Evolutionary conservation across 64 coral and sea anemone species (phyloP).

Genomic region (Acropora tenuis): DNA sequence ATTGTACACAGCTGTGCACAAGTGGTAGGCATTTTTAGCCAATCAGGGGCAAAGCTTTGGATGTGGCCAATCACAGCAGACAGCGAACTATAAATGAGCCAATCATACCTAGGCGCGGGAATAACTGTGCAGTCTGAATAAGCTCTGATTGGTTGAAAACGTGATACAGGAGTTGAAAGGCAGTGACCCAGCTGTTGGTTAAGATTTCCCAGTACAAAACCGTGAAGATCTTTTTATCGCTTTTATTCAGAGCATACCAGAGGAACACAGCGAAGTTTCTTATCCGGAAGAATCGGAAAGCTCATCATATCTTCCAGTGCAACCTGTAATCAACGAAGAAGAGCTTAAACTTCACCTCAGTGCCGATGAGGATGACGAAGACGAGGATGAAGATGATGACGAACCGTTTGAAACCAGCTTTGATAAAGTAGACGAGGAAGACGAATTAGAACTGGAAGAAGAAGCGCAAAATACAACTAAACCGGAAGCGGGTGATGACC

Average conservation of each 20-base stretch:
- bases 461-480: slow-evolving; percentile 30
- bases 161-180: too few species aligned
- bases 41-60: too few species aligned
- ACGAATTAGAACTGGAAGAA: neutral
- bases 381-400: slow-evolving; percentile 71
- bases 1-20: too few species aligned
- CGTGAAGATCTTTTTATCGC: neutral
- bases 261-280: slow-evolving; percentile 46
- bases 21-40: too few species aligned
- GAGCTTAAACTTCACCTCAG: slow-evolving; percentile 39
- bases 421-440: slow-evolving; percentile 50
- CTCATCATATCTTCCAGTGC: neutral
- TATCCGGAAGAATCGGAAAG: neutral
- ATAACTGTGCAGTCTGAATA: too few species aligned
- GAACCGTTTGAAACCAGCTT: slow-evolving; percentile 41
- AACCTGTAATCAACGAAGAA: slow-evolving; percentile 23
- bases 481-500: slow-evolving; percentile 63
- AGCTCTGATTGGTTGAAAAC: too few species aligned
- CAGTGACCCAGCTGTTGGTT: too few species aligned
- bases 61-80: too few species aligned
- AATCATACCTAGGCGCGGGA: too few species aligned
- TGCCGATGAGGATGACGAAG: slow-evolving; percentile 62
- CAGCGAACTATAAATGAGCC: too few species aligned
- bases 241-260: slow-evolving; percentile 80
- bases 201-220: too few species aligned